Evolutionary conservation across 2,113 vertebrate species (phyloP), one percentile per base, ranked within the genome.

Genomic region (Butorides virescens): DNA sequence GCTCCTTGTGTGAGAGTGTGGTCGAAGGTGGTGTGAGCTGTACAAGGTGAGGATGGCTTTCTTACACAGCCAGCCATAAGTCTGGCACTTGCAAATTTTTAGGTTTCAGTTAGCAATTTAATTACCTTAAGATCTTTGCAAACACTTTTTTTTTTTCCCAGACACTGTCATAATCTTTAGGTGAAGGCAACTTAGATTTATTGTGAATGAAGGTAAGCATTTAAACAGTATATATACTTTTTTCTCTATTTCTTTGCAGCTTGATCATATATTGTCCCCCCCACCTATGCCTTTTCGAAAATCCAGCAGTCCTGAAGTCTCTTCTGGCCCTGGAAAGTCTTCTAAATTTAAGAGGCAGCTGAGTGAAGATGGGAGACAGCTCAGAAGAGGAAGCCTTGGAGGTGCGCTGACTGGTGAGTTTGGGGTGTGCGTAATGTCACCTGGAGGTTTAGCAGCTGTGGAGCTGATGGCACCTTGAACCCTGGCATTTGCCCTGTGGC

Each of bases 321-420:
- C 97, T 81, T 95, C 90, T 26, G 97, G 98, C 50, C 95, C 97
- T 47, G 97, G 98, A 44, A 98, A 98, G 32, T 97, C 98, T 3
- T 94, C 98, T 49, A 99, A 99, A 92, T 98, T 99, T 63, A 99
- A 98, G 88, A 98, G 97, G 9, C 98, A 99, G 66, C 98, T 99
- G 77, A 99, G 98, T 67, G 99, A 99, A 50, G 99, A 99, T 82
- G 99, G 98, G 19, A 98, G 95, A 85, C 96, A 98, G 59, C 86
- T 99, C 47, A 98, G 99, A n/a, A 98, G 99, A 68, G 98, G 99
- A 88, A 99, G 99, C 82, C 98, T 99, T 2, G 99, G 99, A 37
- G 99, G 99, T 26, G 99, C 99, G 22, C 97, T 99, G 61, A 99
- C 98, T 23, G 99, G 99, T 99, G 96, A 98, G 98, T 95, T 46